These are phyloP conservation scores for Drosophila sechellia DNA, from an alignment of 1,140 invertebrate species.

Conservation along the genomic window DNA sequence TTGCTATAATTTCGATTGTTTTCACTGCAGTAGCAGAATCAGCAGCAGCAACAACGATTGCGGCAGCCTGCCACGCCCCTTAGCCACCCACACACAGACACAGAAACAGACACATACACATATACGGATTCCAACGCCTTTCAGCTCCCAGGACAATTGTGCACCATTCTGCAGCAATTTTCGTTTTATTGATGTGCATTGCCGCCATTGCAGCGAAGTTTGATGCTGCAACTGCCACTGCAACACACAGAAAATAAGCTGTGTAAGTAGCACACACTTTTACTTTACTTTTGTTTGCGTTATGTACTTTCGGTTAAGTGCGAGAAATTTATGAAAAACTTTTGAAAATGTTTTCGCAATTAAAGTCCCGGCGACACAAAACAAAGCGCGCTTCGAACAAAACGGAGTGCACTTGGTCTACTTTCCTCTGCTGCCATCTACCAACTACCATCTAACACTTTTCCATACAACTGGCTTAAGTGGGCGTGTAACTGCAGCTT, in stretches of 20 bases:
- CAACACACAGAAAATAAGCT: conserved; percentile 54
- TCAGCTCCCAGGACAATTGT: conserved; percentile 42
- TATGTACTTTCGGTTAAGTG: conserved; percentile 64
- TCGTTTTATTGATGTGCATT: conserved; percentile 74
- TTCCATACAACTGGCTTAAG: conserved; percentile 30
- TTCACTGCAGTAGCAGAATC: conserved; percentile 57
- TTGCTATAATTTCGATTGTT: conserved; percentile 83
- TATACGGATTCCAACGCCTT: conserved; percentile 33
- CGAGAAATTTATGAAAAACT: conserved; percentile 77
- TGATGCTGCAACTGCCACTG: conserved; percentile 49
- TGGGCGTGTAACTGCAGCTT: conserved; percentile 45
- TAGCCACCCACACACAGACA: conserved; percentile 2
- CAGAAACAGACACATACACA: conserved; percentile 5
- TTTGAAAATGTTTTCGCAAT: conserved; percentile 70
- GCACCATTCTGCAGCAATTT: conserved; percentile 69
- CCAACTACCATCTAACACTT: conserved; percentile 38
- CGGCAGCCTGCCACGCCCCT: conserved; percentile 16
- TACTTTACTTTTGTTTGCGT: conserved; percentile 58
- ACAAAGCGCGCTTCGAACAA: conserved; percentile 36
- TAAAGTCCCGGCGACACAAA: conserved; percentile 52
- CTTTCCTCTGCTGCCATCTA: conserved; percentile 17
- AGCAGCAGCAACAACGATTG: conserved; percentile 24
- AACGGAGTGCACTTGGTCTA: conserved; percentile 46
- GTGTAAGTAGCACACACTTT: conserved; percentile 71
- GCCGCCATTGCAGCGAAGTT: conserved; percentile 42